Conservation (phyloP, 2,113 vertebrate species). For the Callipepla squamata region DNA sequence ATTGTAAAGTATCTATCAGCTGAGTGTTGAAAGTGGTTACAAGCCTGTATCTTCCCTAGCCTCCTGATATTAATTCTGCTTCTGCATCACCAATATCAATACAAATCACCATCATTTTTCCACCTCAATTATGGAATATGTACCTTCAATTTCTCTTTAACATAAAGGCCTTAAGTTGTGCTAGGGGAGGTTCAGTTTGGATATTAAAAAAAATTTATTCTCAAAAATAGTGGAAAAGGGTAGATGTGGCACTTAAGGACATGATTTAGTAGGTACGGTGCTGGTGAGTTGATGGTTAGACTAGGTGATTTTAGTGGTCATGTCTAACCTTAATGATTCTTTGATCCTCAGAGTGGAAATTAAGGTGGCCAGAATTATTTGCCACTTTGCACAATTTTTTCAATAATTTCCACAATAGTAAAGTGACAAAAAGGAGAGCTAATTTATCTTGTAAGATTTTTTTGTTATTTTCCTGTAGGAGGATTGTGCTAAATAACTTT, state of each 20-base stretch:
- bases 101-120: accelerated
- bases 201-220: no score
- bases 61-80: not conserved
- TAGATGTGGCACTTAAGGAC: accelerated
- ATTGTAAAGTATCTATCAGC: not conserved
- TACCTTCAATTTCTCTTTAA: not conserved
- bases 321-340: no score
- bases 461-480: not conserved
- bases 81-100: not conserved
- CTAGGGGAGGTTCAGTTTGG: no score
- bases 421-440: not conserved
- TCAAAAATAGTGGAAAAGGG: not conserved
- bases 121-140: not conserved
- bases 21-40: not conserved
- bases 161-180: no score
- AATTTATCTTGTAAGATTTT: not conserved
- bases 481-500: not conserved
- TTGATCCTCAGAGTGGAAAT: not conserved
- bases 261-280: not conserved
- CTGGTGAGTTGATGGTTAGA: no score
- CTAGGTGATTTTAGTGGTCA: no score
- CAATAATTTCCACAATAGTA: not conserved
- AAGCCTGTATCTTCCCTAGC: not conserved
- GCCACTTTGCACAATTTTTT: not conserved
- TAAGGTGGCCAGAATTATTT: not conserved